Evolutionary conservation across 2,888 invertebrate species (phyloP), one percentile per base, ranked within the genome.

Genomic region (Drosophila pseudotakahashii): DNA sequence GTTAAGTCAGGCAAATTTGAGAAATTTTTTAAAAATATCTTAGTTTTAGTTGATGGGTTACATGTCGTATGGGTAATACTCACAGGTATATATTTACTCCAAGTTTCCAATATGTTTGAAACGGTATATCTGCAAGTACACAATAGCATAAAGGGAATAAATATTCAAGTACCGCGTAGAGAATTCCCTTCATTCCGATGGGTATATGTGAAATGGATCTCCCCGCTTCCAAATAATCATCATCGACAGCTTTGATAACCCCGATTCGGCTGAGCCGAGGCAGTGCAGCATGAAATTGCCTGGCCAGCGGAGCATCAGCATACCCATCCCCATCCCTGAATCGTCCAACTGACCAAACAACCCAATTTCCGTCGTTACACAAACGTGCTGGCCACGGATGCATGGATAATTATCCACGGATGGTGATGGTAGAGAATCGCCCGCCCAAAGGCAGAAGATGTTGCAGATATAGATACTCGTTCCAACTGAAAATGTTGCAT

Each of bases 261-360:
- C 83, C 61, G 71, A 82, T 78, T 77, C 79, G 71, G 68, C n/a
- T n/a, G 60, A 14, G 47, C 59, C 11, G 59, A 26, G 63, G 63
- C 84, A 85, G 51, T 82, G 84, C 84, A 85, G 88, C 84, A 85
- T 85, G 82, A 85, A 85, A 87, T 81, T 79, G 77, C 62, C 67
- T 64, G 59, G 47, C 47, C 58, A 59, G 14, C 68, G 32, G 63
- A 61, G 48, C 60, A 70, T 52, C 62, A 11, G 11, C 34, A 34
- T 34, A 11, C 34, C 34, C 34, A 10, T 34, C 37, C 14, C 11
- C 23, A 48, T 14, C 39, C 32, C 41, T 59, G 47, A 52, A 37
- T 26, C 48, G 57, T 60, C 75, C 75, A 76, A 74, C 89, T 89
- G 89, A 89, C 89, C 89, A 90, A 88, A 79, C 89, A 89, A 89